A percentile compares a stretch with the other conserved stretches of the same genome.
phyloP scores from a whole-genome alignment of 1,140 invertebrate genomes.

The Pogonus chalceus region DNA sequence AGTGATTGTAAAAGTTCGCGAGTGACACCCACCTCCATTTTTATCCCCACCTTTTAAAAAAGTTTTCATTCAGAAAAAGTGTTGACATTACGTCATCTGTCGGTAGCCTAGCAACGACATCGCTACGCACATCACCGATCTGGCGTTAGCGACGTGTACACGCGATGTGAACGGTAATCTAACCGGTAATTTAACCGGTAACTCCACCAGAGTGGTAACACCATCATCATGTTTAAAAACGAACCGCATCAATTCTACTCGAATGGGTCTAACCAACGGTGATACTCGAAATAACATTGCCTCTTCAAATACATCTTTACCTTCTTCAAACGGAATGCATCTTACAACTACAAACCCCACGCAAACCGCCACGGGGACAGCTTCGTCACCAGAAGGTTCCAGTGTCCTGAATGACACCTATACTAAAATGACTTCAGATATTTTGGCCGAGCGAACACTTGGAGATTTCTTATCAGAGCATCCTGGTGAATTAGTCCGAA shows the following conservation, averaged over 20 bases:
- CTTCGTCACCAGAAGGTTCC: conserved; percentile 42
- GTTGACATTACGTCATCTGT: conserved; percentile 47
- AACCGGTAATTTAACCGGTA: too few species aligned
- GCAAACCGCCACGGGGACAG: conserved; percentile 36
- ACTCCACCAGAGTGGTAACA: too few species aligned
- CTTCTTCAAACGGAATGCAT: conserved; percentile 41
- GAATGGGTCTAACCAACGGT: neutral
- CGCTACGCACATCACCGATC: neutral
- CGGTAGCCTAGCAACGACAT: conserved; percentile 42
- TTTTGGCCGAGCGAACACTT: conserved; percentile 74
- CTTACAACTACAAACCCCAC: conserved; percentile 35
- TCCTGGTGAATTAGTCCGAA: conserved; percentile 83
- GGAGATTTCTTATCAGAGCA: conserved; percentile 85
- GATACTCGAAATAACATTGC: conserved; percentile 8
- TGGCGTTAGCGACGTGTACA: neutral
- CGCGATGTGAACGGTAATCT: too few species aligned
- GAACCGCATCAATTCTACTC: neutral
- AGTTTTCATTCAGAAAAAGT: conserved; percentile 53
- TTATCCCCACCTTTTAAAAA: conserved; percentile 36
- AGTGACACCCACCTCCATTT: conserved; percentile 3
- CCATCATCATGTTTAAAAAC: too few species aligned
- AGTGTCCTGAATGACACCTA: conserved; percentile 68
- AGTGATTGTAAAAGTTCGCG: neutral
- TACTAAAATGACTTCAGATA: conserved; percentile 81
- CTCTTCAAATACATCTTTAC: too few species aligned